These are phyloP conservation scores for Copsychus sechellarum DNA, from an alignment of 2,113 vertebrate genomes.

Conservation along the genomic window DNA sequence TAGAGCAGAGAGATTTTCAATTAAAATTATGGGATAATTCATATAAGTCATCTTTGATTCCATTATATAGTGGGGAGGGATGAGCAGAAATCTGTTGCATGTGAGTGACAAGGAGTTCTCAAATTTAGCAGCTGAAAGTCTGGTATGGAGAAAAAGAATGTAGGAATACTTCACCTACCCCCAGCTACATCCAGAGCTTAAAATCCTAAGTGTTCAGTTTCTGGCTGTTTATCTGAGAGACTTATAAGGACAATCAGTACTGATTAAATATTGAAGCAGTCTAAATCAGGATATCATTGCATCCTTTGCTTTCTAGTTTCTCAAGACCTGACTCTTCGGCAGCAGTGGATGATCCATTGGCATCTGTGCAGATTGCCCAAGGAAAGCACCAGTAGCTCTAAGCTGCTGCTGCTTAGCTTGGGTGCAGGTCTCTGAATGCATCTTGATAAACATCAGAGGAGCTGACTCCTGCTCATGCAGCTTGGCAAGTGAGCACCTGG, in stretches of 20 bases:
- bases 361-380: background rate
- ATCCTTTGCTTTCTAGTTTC: background rate
- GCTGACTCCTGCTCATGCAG: background rate
- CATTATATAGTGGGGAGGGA: background rate
- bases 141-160: background rate
- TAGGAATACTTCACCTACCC: background rate
- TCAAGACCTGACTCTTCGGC: background rate
- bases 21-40: background rate
- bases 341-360: background rate
- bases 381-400: background rate
- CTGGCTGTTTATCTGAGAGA: background rate
- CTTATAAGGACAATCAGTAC: background rate
- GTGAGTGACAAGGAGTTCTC: background rate
- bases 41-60: background rate
- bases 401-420: background rate
- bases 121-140: background rate
- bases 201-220: background rate
- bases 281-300: background rate
- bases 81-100: accelerated
- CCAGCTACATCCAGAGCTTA: background rate
- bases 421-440: background rate
- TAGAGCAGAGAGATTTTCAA: background rate
- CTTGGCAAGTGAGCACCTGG: background rate
- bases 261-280: background rate
- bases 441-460: background rate